Conservation (phyloP, 1,140 invertebrate species). For the Drosophila cardini region DNA sequence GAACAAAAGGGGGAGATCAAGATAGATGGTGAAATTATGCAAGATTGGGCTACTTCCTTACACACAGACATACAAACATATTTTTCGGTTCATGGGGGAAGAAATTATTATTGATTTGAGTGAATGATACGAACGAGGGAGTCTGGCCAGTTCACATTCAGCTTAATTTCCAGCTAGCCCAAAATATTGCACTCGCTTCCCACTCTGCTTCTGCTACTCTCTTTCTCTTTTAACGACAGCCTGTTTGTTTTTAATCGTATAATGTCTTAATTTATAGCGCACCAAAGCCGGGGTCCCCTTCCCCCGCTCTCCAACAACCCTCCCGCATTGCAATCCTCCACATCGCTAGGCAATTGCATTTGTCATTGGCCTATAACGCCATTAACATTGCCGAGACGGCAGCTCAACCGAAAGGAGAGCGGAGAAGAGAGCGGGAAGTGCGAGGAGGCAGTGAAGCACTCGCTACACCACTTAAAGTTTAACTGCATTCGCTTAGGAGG, state of each 20-base stretch:
- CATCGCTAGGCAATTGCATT: slow-evolving; percentile 74
- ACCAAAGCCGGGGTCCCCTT: slow-evolving; percentile 44
- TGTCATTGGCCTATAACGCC: slow-evolving; percentile 81
- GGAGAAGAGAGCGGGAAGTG: not conserved
- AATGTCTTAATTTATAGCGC: slow-evolving; percentile 84
- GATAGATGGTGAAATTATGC: slow-evolving; percentile 31
- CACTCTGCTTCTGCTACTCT: slow-evolving; percentile 22
- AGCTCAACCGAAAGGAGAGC: not conserved
- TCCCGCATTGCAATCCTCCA: slow-evolving; percentile 43
- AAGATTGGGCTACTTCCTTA: slow-evolving; percentile 11
- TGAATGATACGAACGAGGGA: slow-evolving; percentile 25
- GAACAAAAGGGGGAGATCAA: slow-evolving; percentile 38
- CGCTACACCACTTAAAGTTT: slow-evolving; percentile 68
- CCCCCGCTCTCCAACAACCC: slow-evolving; percentile 15
- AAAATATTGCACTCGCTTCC: slow-evolving; percentile 34
- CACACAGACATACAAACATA: no score
- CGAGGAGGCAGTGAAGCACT: slow-evolving; percentile 32
- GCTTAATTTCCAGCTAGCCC: slow-evolving; percentile 36
- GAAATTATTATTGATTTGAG: not conserved
- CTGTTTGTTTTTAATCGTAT: slow-evolving; percentile 84
- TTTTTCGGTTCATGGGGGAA: not conserved
- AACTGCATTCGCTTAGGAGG: slow-evolving; percentile 66
- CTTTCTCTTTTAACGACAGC: slow-evolving; percentile 69
- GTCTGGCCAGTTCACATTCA: slow-evolving; percentile 11
- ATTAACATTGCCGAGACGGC: slow-evolving; percentile 63